phyloP scores from a whole-genome alignment of 2,797 vertebrate genomes.

The Vespertilio murinus region DNA sequence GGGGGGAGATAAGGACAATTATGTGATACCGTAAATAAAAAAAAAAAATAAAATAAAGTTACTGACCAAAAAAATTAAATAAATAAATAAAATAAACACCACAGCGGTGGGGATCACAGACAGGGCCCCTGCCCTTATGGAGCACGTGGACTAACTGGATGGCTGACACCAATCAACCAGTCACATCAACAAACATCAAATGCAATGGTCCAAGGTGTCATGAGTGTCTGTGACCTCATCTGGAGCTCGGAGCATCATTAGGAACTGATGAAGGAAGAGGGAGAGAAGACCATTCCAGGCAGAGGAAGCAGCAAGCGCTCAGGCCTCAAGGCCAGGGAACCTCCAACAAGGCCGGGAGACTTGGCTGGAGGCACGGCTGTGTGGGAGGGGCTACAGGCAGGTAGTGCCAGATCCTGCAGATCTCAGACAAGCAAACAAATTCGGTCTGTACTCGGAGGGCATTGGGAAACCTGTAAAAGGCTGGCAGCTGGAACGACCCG shows the following conservation, averaged over 20 bases:
- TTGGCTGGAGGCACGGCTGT: accelerated
- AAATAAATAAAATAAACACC: no score
- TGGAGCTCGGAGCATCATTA: not conserved
- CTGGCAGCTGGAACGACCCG: not conserved
- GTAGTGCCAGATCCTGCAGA: not conserved
- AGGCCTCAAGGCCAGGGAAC: not conserved
- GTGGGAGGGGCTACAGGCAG: not conserved
- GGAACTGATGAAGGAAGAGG: not conserved
- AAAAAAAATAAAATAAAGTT: no score
- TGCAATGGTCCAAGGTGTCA: not conserved
- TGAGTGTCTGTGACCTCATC: not conserved
- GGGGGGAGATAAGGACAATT: no score
- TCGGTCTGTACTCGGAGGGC: not conserved
- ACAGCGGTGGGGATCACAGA: not conserved
- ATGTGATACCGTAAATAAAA: no score
- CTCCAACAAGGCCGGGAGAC: not conserved
- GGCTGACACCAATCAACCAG: not conserved
- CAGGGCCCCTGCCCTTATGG: not conserved
- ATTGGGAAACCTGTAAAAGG: accelerated
- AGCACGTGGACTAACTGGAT: accelerated
- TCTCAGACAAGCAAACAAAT: not conserved
- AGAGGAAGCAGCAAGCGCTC: not conserved
- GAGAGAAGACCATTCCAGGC: no score
- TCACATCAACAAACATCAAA: not conserved
- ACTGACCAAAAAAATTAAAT: no score